Evolutionary conservation across 2,888 invertebrate genomes (phyloP), one percentile per base, ranked within the genome.

Genomic region (Pachymerium ferrugineum): DNA sequence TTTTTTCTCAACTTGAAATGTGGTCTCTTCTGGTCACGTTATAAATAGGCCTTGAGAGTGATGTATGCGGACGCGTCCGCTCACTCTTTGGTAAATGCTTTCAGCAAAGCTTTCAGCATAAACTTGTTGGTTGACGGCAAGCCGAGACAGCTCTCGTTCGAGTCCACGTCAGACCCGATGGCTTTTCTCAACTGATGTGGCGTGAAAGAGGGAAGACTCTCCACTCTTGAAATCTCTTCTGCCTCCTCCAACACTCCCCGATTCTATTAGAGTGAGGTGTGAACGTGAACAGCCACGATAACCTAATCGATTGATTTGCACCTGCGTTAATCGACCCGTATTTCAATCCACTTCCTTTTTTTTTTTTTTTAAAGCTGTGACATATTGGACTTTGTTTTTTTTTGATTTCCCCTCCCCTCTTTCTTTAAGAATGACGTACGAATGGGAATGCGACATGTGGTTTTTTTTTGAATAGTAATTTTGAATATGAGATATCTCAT

Each of bases 51-150:
- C 62, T 62, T n/a, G 28, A 10, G 62, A 62, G 62, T 62, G 62
- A 62, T 62, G 62, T 62, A 62, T 62, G 28, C 14, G 62, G 62
- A 62, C 62, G 62, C 28, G 62, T 62, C n/a, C n/a, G n/a, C n/a
- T n/a, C n/a, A n/a, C n/a, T n/a, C n/a, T n/a, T 38, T 62, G 62
- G 62, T 62, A 62, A 62, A 62, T 62, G 62, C 62, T 62, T 62
- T 62, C 62, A 62, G 25, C 62, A 62, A 62, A 62, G 62, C 62
- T 62, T 62, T 62, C 62, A 62, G 62, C 62, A 62, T 62, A 62
- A 62, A 62, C 62, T 62, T 62, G 62, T 62, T 62, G 62, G 62
- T 62, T 62, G 62, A 62, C 62, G 62, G 62, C 62, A 62, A 28
- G 62, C 62, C 62, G 28, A 62, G 62, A 62, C 62, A 62, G 62